A percentile compares a stretch with the other conserved stretches of the same genome.
These are phyloP conservation scores for Leptopilina syphax DNA, from an alignment of 2,888 invertebrate species.

Conservation along the genomic window DNA sequence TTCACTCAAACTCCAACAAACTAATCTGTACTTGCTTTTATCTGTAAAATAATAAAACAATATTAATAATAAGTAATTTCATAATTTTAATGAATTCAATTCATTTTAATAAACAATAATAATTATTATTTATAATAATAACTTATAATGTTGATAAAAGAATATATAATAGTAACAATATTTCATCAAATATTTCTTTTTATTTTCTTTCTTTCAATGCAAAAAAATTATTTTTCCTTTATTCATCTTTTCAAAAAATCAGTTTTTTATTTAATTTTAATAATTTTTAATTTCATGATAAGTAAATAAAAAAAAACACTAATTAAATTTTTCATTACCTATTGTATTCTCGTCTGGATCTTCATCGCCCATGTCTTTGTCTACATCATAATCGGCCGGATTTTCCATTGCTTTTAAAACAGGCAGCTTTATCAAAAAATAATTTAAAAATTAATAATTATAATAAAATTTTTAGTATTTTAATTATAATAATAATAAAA, in stretches of 20 bases:
- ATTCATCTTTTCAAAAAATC: background rate
- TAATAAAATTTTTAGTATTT: background rate
- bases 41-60: conserved; percentile 58
- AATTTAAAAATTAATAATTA: conserved; percentile 46
- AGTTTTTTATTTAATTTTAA: background rate
- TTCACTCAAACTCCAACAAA: conserved; percentile 94
- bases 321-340: conserved; percentile 57
- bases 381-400: conserved; percentile 90
- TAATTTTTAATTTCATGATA: background rate
- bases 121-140: too few species aligned
- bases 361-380: conserved; percentile 82
- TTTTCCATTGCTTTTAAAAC: conserved; percentile 88
- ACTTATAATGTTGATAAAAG: too few species aligned
- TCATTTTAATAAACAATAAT: too few species aligned
- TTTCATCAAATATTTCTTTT: too few species aligned
- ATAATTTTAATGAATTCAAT: too few species aligned
- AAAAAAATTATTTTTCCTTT: background rate
- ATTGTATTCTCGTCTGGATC: conserved; percentile 71
- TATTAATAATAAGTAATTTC: too few species aligned
- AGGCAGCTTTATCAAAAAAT: conserved; percentile 80
- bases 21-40: conserved; percentile 83
- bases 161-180: too few species aligned
- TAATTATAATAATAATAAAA: background rate
- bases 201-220: too few species aligned
- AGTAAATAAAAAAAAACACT: background rate